These are phyloP conservation scores for Pollenia amentaria DNA, from an alignment of 2,888 invertebrate species.

Conservation along the genomic window DNA sequence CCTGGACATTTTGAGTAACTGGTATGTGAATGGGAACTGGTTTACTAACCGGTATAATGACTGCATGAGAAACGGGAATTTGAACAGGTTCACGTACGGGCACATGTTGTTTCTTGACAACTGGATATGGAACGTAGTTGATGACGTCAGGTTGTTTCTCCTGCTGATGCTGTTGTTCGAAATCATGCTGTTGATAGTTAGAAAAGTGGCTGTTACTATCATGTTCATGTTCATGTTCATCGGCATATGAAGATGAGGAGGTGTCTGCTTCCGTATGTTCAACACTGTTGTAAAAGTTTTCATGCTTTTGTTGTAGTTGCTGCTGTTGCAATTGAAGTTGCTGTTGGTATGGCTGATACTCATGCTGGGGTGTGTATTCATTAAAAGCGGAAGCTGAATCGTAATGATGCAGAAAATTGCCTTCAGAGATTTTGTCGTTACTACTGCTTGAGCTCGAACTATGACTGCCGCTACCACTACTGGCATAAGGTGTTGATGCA, in stretches of 20 bases:
- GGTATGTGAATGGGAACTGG: slow-evolving; percentile 92
- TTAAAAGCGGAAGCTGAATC: slow-evolving; percentile 78
- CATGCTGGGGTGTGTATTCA: slow-evolving; percentile 73
- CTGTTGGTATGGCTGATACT: slow-evolving; percentile 63
- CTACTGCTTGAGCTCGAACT: slow-evolving; percentile 64
- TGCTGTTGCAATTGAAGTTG: slow-evolving; percentile 45
- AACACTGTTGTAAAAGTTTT: slow-evolving; percentile 74
- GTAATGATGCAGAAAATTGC: slow-evolving; percentile 82
- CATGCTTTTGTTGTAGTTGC: slow-evolving; percentile 51
- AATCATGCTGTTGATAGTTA: slow-evolving; percentile 51
- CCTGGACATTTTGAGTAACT: slow-evolving; percentile 90
- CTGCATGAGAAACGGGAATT: slow-evolving; percentile 91
- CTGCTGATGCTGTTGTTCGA: slow-evolving; percentile 68
- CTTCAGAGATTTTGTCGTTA: slow-evolving; percentile 82
- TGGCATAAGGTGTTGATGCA: slow-evolving; percentile 73
- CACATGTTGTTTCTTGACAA: slow-evolving; percentile 90
- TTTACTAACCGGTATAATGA: slow-evolving; percentile 90
- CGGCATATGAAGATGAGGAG: slow-evolving; percentile 43
- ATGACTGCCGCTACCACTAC: slow-evolving; percentile 63
- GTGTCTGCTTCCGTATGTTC: slow-evolving; percentile 65
- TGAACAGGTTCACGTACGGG: slow-evolving; percentile 89
- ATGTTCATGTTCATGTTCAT: slow-evolving; percentile 63
- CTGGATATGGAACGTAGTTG: slow-evolving; percentile 87
- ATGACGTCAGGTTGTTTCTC: slow-evolving; percentile 86
- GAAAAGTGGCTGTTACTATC: slow-evolving; percentile 49